Evolutionary conservation across 2,113 vertebrate species (phyloP), one percentile per base, ranked within the genome.

Genomic region (Dasyurus viverrinus): DNA sequence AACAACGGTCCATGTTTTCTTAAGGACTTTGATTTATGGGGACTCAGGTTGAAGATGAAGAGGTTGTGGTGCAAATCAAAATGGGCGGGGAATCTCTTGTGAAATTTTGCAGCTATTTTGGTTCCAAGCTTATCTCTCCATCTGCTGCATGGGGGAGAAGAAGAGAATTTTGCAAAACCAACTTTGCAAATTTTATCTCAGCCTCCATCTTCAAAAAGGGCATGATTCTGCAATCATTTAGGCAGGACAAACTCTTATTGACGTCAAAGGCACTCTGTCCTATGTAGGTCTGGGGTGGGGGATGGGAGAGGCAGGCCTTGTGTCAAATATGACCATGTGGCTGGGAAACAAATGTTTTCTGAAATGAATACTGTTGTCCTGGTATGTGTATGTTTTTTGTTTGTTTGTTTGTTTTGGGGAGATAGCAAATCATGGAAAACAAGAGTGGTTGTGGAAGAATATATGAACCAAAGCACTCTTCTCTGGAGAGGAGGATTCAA

Each of bases 21-120:
- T 97, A 97, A 98, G 97, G 94, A 97, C 96, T 94, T 92, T 52
- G 84, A 98, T 98, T 98, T 97, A 96, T 90, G 96, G 96, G 96
- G 95, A 97, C 98, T 95, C 95, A 57, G 94, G 96, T 48, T 55
- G 96, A 93, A 95, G 93, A 84, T 92, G 96, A 68, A 95, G 97
- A 97, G 97, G 97, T 95, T 92, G 97, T 95, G 92, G 50, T 93
- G 57, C 76, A 89, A 89, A 96, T 84, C 68, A 84, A 84, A 84
- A 84, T 30, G 30, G 60, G 93, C 2, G 42, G 91, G 0, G 54
- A 93, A 52, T 68, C 93, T 91, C 90, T 94, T 91, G 5, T 54
- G 94, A 94, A 95, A 94, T 46, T 16, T 26, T 94, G 68, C 90
- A 93, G 95, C 54, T 30, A 89, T 89, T 94, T 54, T 7, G 30